Base-by-base conservation (phyloP, 1,140 invertebrate genomes). In the Lepidotrigona ventralis region DNA sequence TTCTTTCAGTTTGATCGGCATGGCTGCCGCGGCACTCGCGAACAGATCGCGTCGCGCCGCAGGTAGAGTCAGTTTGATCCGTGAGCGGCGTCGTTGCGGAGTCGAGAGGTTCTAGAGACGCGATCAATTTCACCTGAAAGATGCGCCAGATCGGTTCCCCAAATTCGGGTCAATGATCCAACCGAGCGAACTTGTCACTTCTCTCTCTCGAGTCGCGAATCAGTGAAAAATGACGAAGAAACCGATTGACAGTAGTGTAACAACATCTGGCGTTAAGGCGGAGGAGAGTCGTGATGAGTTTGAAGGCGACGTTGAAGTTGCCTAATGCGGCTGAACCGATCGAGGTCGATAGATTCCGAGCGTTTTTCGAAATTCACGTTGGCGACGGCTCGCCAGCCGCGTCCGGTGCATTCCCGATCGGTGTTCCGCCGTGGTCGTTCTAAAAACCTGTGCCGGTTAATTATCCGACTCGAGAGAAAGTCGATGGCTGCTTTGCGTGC, bases 381-480 rank as follows among this genome's bases (percentile, higher is more conserved):
- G 33, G 33, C 26, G 58, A 63, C 33, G 33, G 15, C 23, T 64
- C 46, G n/a, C 17, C 56, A 74, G 26, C n/a, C 39, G 53, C 11
- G 46, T 80, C 19, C 54, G 26, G 29, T 60, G 74, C 68, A 33
- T 60, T 78, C 68, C 68, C 39, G 51, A 78, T 78, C 60, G 19
- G 51, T 58, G 56, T 51, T 71, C 51, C 63, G 6, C 33, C 14
- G 80, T 70, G 23, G 56, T 71, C 68, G 73, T 19, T 82, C 66
- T 71, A 78, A 78, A 77, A 71, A 83, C 56, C 39, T 78, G 74
- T 71, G 75, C 75, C 68, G 81, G 75, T 83, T 83, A 78, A 83
- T 83, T 84, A 74, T 84, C 70, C 54, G 70, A 74, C 53, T 54
- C 21, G 75, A 79, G 83, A 84, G 83, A 84, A 84, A 84, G 83